phyloP scores from a whole-genome alignment of 2,113 vertebrate species.

The Abramis brama region DNA sequence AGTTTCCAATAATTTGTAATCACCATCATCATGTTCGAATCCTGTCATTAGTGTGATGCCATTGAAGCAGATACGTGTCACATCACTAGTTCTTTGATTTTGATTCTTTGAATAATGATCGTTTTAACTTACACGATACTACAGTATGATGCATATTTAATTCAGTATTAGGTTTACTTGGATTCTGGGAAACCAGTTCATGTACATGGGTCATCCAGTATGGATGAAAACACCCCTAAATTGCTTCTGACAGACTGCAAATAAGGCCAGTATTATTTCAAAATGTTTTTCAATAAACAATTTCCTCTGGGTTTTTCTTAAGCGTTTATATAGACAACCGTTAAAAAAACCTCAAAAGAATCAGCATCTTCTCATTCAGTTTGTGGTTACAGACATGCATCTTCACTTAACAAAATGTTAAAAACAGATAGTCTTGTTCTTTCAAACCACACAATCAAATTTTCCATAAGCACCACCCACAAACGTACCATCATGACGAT shows the following conservation, averaged over 20 bases:
- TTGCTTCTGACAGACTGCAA: slow-evolving; percentile 12
- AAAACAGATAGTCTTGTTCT: background rate
- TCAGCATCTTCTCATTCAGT: background rate
- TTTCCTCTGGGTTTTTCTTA: background rate
- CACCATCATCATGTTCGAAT: background rate
- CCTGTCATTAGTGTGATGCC: background rate
- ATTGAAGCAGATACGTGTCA: background rate
- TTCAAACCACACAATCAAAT: background rate
- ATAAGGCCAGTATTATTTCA: background rate
- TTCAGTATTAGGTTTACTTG: background rate
- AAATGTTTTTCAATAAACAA: background rate
- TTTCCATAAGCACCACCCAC: background rate
- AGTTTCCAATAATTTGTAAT: slow-evolving; percentile 3
- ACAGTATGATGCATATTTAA: background rate
- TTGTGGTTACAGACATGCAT: slow-evolving; percentile 2
- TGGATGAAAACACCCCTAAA: background rate
- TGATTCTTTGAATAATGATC: no score
- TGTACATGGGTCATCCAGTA: background rate
- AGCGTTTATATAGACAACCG: slow-evolving; percentile 1
- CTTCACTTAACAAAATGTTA: background rate
- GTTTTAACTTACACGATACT: background rate
- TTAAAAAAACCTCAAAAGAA: background rate
- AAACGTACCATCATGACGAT: slow-evolving; percentile 91
- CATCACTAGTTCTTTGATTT: no score
- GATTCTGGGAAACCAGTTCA: slow-evolving; percentile 6